phyloP scores from a whole-genome alignment of 2,888 invertebrate species.

The Metacarcinus magister region DNA sequence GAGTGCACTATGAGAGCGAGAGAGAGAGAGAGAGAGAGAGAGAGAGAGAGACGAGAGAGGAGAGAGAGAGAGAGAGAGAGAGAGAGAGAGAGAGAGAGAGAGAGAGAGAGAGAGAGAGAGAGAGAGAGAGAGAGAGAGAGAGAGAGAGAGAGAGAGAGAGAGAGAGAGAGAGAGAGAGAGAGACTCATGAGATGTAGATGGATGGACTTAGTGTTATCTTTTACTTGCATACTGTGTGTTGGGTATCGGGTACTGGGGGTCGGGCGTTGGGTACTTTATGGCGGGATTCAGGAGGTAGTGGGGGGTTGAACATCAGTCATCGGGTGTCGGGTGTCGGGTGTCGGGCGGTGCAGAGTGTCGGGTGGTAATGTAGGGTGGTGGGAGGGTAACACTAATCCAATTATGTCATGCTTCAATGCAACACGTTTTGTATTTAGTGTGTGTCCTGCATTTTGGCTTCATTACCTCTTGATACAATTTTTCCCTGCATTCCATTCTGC shows the following conservation, averaged over 20 bases:
- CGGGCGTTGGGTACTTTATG: neutral
- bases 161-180: conserved; percentile 37
- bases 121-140: conserved; percentile 23
- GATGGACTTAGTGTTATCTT: neutral
- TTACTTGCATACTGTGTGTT: neutral
- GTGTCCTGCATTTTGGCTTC: neutral
- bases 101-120: conserved; percentile 26
- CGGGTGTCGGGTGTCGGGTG: neutral
- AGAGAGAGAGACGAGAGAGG: too few relatives aligned
- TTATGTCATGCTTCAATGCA: neutral
- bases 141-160: conserved; percentile 3
- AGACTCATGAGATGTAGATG: conserved; percentile 14
- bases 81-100: conserved; percentile 26
- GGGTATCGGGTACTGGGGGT: neutral
- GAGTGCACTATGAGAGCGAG: neutral
- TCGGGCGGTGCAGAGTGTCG: neutral
- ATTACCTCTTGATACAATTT: neutral
- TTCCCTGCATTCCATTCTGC: neutral
- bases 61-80: conserved; percentile 14
- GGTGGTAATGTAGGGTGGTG: conserved; percentile 14
- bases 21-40: conserved; percentile 16
- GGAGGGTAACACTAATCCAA: conserved; percentile 8
- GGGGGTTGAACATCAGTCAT: neutral
- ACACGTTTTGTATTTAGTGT: neutral
- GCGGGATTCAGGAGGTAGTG: neutral